phyloP scores from a whole-genome alignment of 2,113 vertebrate genomes.

The Mohoua ochrocephala region DNA sequence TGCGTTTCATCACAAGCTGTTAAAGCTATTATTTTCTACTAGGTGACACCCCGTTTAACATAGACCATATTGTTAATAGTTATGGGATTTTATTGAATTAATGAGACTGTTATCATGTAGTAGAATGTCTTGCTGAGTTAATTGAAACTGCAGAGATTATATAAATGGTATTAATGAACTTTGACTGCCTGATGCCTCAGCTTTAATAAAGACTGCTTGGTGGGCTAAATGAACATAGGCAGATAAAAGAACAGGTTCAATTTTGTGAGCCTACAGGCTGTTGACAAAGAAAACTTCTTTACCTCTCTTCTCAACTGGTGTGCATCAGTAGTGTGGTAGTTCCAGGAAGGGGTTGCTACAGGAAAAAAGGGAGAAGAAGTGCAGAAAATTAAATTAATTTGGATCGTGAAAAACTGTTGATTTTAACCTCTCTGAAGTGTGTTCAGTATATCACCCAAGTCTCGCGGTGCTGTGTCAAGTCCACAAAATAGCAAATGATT shows the following conservation, averaged over 20 bases:
- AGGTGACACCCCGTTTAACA: conserved; percentile 86
- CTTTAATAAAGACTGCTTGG: conserved; percentile 87
- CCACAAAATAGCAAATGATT: background rate
- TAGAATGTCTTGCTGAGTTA: conserved; percentile 86
- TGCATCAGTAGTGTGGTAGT: conserved; percentile 10
- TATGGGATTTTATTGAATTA: conserved; percentile 88
- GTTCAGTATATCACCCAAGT: background rate
- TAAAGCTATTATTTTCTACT: conserved; percentile 85
- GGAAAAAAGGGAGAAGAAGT: background rate
- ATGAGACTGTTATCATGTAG: conserved; percentile 86
- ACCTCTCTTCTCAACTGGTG: conserved; percentile 69
- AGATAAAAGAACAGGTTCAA: conserved; percentile 85
- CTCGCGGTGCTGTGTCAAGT: background rate
- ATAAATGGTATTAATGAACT: conserved; percentile 89
- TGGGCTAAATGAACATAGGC: conserved; percentile 85
- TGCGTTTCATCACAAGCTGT: conserved; percentile 81
- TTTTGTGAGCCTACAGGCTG: conserved; percentile 82
- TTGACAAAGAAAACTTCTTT: conserved; percentile 74
- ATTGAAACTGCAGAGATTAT: conserved; percentile 86
- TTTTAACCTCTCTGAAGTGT: background rate
- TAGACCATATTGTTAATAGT: conserved; percentile 88
- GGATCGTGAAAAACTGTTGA: background rate
- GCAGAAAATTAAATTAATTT: background rate
- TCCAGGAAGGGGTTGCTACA: background rate
- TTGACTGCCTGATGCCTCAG: conserved; percentile 82